Conservation (phyloP, 1,140 invertebrate species). For the Ectropis grisescens region DNA sequence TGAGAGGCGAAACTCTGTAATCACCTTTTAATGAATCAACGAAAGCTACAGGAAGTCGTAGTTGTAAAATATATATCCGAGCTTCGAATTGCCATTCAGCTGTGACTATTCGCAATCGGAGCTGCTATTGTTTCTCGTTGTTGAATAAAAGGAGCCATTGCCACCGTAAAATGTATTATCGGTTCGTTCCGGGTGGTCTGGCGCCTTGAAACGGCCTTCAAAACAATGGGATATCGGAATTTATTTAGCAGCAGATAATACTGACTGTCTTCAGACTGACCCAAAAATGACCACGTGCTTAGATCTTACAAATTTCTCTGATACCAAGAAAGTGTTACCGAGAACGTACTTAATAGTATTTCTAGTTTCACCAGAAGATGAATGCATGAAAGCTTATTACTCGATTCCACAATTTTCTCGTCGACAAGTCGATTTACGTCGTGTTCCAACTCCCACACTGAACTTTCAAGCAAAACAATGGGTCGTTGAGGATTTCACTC, state of each 20-base stretch:
- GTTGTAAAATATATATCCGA: too few relatives aligned
- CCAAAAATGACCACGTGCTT: too few relatives aligned
- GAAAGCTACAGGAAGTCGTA: neutral
- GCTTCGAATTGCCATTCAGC: too few relatives aligned
- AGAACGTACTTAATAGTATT: too few relatives aligned
- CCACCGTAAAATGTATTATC: constrained; percentile 8
- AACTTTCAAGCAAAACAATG: constrained; percentile 57
- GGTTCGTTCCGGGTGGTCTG: constrained; percentile 18
- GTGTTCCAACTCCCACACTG: constrained; percentile 34
- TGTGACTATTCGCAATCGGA: constrained; percentile 8
- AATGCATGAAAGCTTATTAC: constrained; percentile 16
- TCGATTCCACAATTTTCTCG: constrained; percentile 39
- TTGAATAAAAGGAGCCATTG: constrained; percentile 16
- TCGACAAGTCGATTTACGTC: constrained; percentile 13
- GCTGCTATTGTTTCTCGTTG: constrained; percentile 11
- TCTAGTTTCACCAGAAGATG: too few relatives aligned
- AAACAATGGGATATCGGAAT: constrained; percentile 13
- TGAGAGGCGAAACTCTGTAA: too few relatives aligned
- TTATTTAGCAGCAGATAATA: neutral
- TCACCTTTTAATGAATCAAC: too few relatives aligned
- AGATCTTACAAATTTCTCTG: constrained; percentile 4
- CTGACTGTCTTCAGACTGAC: too few relatives aligned
- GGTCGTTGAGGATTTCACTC: constrained; percentile 53
- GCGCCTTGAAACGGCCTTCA: constrained; percentile 25
- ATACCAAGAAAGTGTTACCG: neutral